Percentiles rank a stretch among this genome's conserved stretches.
Evolutionary conservation across 2,113 vertebrate species (phyloP).

Genomic region (Odontesthes bonariensis): DNA sequence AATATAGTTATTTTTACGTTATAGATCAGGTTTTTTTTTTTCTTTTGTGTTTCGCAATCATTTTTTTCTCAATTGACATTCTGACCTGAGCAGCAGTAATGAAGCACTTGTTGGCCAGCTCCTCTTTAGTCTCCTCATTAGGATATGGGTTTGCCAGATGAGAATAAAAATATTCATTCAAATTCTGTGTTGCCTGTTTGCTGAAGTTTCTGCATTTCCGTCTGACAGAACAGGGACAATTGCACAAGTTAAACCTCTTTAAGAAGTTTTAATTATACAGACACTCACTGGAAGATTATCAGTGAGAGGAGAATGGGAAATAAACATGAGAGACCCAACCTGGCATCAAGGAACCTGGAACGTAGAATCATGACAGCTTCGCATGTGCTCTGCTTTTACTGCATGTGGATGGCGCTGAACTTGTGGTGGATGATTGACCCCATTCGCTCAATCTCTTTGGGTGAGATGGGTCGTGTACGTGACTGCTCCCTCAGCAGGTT

Average conservation of each 20-base stretch:
- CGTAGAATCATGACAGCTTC: constrained; percentile 61
- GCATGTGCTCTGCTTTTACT: constrained; percentile 64
- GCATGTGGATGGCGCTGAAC: constrained; percentile 84
- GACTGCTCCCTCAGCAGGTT: constrained; percentile 67
- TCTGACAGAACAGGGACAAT: constrained; percentile 15
- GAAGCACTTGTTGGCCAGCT: constrained; percentile 93
- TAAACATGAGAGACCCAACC: constrained; percentile 25
- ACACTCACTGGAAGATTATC: background rate
- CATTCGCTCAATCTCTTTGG: constrained; percentile 81
- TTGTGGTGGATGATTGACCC: constrained; percentile 85
- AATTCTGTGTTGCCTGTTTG: constrained; percentile 95
- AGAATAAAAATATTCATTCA: constrained; percentile 98
- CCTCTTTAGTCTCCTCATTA: constrained; percentile 97
- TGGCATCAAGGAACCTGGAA: constrained; percentile 61
- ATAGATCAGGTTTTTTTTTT: background rate
- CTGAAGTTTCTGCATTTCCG: constrained; percentile 87
- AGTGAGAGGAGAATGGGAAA: background rate
- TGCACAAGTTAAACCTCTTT: background rate
- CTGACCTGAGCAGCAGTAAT: constrained; percentile 88
- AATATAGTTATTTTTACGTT: background rate
- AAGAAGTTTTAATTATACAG: background rate
- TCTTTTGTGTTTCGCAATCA: background rate
- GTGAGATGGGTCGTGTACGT: constrained; percentile 46
- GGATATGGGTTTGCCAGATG: constrained; percentile 98
- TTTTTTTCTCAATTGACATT: background rate